phyloP scores from a whole-genome alignment of 2,797 vertebrate species.

The Acanthurus tractus region DNA sequence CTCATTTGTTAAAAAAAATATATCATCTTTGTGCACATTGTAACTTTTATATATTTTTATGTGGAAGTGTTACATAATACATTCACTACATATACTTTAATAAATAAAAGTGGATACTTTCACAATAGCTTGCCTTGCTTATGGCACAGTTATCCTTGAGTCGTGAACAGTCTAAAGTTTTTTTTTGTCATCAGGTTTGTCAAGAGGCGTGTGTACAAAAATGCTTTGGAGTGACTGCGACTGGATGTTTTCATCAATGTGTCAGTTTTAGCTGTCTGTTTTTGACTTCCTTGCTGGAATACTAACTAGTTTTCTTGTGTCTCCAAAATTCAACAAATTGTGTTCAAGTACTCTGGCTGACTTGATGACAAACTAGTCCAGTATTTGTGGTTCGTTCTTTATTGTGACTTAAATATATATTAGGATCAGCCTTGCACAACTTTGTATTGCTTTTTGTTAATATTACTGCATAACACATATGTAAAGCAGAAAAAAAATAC shows the following conservation, averaged over 20 bases:
- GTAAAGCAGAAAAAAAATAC: background rate
- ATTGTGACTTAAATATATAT: background rate
- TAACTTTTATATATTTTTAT: no score
- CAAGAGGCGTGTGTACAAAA: no score
- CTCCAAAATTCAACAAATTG: background rate
- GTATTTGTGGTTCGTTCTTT: background rate
- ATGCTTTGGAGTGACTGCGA: no score
- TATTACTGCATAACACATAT: background rate
- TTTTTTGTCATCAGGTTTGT: no score
- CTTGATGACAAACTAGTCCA: background rate
- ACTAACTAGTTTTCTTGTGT: background rate
- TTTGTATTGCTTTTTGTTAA: background rate
- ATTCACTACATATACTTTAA: background rate
- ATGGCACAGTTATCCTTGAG: background rate
- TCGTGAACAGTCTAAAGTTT: no score
- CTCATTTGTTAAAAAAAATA: no score
- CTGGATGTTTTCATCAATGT: background rate
- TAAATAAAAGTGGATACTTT: background rate
- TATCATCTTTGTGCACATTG: no score
- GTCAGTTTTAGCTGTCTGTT: background rate
- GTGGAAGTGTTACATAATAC: no score
- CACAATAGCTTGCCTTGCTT: background rate
- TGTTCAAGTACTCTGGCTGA: background rate
- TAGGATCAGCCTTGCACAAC: background rate
- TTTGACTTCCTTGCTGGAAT: background rate